These are phyloP conservation scores for Lamprotornis superbus DNA, from an alignment of 2,113 vertebrate genomes.

Conservation along the genomic window DNA sequence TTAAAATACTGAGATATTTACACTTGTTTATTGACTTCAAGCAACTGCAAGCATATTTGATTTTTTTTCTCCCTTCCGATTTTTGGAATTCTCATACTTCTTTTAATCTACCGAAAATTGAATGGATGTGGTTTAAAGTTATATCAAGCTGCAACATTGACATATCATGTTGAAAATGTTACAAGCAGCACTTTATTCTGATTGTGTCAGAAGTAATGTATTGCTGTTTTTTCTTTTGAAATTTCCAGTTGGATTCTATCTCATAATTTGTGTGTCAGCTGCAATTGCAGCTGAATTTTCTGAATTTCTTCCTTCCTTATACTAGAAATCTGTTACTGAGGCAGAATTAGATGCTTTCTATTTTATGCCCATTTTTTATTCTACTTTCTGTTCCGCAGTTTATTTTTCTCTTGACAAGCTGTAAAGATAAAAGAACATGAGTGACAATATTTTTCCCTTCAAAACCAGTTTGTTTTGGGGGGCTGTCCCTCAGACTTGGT, in stretches of 20 bases:
- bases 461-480: not conserved
- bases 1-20: not conserved
- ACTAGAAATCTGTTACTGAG: not conserved
- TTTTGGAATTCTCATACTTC: not conserved
- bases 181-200: not conserved
- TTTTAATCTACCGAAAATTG: not conserved
- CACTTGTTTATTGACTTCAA: not conserved
- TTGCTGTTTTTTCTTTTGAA: not conserved
- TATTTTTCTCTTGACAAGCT: not conserved
- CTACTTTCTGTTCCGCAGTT: not conserved
- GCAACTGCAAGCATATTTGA: not conserved
- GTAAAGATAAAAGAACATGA: not conserved
- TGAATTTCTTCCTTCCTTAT: not conserved
- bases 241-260: not conserved
- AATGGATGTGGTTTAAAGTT: not conserved
- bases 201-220: not conserved
- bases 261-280: not conserved
- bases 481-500: not conserved
- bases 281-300: not conserved
- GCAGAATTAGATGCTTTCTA: not conserved
- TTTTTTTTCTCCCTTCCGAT: not conserved
- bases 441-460: not conserved
- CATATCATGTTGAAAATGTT: not conserved
- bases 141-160: not conserved
- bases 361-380: not conserved